Conservation (phyloP, 2,888 invertebrate genomes). For the Lordiphosa fenestrarum region DNA sequence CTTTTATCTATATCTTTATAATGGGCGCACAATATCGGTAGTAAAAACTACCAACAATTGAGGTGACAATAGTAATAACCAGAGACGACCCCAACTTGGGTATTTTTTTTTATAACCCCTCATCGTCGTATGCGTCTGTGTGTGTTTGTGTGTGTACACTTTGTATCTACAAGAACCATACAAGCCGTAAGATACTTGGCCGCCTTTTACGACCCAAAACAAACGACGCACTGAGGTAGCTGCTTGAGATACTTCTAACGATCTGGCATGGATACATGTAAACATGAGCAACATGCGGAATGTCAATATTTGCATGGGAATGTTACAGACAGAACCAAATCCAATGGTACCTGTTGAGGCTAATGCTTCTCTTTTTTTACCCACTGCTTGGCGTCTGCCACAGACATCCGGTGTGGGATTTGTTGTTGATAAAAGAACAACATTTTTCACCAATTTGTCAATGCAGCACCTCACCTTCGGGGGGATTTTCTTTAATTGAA, state of each 20-base stretch:
- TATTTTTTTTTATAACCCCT: conserved; percentile 25
- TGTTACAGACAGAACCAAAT: conserved; percentile 18
- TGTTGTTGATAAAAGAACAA: not conserved
- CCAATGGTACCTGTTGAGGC: conserved; percentile 39
- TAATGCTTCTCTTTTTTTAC: conserved; percentile 1
- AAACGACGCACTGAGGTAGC: conserved; percentile 60
- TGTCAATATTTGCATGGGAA: conserved; percentile 63
- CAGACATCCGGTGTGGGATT: conserved; percentile 25
- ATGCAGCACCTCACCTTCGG: conserved; percentile 26
- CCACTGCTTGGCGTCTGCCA: conserved; percentile 10
- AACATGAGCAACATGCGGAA: conserved; percentile 50
- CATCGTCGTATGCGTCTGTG: conserved; percentile 1
- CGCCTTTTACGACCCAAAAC: conserved; percentile 58
- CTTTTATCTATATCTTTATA: conserved; percentile 68
- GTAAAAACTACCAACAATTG: conserved; percentile 63
- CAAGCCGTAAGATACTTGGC: not conserved
- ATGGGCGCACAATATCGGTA: conserved; percentile 70
- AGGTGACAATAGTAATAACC: conserved; percentile 61
- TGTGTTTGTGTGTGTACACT: not conserved
- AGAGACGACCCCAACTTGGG: conserved; percentile 13
- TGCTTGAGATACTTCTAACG: conserved; percentile 41
- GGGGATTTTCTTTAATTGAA: conserved; percentile 61
- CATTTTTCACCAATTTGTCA: conserved; percentile 34
- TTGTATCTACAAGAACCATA: conserved; percentile 1
- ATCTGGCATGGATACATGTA: conserved; percentile 40